Conservation (phyloP, 2,888 invertebrate genomes). For the Mellilla xanthometata region DNA sequence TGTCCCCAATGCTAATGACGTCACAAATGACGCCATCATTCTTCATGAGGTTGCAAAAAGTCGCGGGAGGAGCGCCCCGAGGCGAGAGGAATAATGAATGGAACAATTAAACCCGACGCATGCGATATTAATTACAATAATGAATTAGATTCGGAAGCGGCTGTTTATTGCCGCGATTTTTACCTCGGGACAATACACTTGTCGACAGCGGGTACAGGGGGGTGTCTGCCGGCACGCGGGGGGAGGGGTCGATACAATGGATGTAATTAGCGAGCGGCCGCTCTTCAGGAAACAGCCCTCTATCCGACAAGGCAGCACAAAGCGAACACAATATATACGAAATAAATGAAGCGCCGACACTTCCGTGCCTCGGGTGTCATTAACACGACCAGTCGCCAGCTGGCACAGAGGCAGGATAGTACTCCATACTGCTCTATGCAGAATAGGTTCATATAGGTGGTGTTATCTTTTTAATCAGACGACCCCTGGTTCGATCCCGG, state of each 20-base stretch:
- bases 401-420: too few relatives aligned
- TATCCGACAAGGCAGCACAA: not conserved
- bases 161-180: constrained; percentile 21
- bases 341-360: too few relatives aligned
- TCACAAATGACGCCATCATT: constrained; percentile 25
- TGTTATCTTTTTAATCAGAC: too few relatives aligned
- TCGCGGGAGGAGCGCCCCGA: not conserved
- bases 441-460: too few relatives aligned
- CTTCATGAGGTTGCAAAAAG: constrained; percentile 12
- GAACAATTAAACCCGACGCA: constrained; percentile 8
- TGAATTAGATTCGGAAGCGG: constrained; percentile 27
- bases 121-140: constrained; percentile 28
- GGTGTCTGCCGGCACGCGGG: not conserved
- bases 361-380: too few relatives aligned
- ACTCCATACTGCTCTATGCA: too few relatives aligned
- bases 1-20: constrained; percentile 26
- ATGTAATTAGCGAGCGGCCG: constrained; percentile 13
- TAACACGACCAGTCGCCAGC: too few relatives aligned
- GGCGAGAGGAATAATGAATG: constrained; percentile 16
- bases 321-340: too few relatives aligned
- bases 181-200: not conserved
- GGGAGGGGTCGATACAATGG: constrained; percentile 4
- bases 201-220: not conserved
- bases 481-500: too few relatives aligned
- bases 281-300: not conserved